Evolutionary conservation across 2,113 vertebrate species (phyloP).

Genomic region (Psilopogon haemacephalus): DNA sequence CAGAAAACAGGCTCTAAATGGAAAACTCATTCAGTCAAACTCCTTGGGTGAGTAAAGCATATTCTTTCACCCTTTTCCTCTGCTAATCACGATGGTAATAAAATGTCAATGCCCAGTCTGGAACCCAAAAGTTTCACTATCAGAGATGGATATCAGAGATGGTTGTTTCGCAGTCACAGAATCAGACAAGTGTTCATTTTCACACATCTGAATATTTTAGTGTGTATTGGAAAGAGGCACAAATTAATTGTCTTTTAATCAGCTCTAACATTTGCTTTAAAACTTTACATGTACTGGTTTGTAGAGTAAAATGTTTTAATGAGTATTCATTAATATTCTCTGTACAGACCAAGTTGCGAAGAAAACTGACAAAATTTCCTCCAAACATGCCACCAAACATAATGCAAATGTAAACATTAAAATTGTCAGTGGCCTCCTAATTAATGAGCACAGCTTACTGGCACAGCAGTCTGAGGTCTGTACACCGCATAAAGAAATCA

Average conservation of each 20-base stretch:
- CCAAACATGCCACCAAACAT: neutral
- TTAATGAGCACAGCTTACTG: neutral
- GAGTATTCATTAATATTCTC: neutral
- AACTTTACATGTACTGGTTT: neutral
- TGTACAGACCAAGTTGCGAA: neutral
- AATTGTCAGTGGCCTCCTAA: neutral
- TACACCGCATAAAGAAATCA: neutral
- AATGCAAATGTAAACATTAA: neutral
- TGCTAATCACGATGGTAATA: neutral
- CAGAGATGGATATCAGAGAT: too few species aligned
- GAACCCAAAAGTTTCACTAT: neutral
- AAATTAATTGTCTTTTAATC: neutral
- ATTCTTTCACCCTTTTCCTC: neutral
- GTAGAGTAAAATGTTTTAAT: neutral
- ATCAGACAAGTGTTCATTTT: neutral
- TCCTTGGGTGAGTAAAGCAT: slow-evolving; percentile 73
- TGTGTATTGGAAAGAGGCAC: neutral
- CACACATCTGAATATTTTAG: neutral
- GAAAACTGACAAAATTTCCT: neutral
- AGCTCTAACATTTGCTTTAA: neutral
- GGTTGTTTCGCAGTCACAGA: neutral
- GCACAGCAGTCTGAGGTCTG: neutral
- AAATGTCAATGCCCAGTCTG: neutral
- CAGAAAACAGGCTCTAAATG: slow-evolving; percentile 47
- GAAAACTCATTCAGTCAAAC: slow-evolving; percentile 77